Evolutionary conservation across 2,888 invertebrate genomes (phyloP).

Genomic region (Glyphotaelius pellucidus): DNA sequence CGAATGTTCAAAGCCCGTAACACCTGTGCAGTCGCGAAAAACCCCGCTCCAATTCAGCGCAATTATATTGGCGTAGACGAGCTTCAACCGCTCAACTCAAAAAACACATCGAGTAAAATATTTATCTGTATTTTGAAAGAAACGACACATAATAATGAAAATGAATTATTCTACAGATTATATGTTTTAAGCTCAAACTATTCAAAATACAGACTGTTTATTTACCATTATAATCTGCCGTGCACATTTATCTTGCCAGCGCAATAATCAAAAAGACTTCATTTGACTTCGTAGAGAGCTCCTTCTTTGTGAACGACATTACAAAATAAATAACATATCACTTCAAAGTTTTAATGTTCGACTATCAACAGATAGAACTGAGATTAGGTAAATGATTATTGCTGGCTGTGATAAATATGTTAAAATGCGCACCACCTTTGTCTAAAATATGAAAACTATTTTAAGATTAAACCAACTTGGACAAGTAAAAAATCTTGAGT

Average conservation of each 20-base stretch:
- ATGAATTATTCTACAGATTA: background rate
- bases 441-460: background rate
- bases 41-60: background rate
- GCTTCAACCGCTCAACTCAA: background rate
- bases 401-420: background rate
- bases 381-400: background rate
- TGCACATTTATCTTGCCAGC: constrained; percentile 38
- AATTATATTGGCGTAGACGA: background rate
- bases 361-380: constrained; percentile 23
- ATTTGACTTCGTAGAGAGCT: constrained; percentile 13
- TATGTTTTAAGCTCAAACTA: background rate
- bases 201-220: constrained; percentile 32
- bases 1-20: background rate
- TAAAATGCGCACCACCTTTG: background rate
- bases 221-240: constrained; percentile 39
- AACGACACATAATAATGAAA: background rate
- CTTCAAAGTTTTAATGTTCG: constrained; percentile 8
- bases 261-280: constrained; percentile 16
- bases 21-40: constrained; percentile 4
- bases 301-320: constrained; percentile 16
- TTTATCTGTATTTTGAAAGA: background rate
- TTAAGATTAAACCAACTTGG: background rate
- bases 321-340: background rate
- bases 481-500: background rate
- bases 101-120: background rate